Conservation (phyloP, 2,888 invertebrate species). For the Kuschelorhynchus macadamiae region DNA sequence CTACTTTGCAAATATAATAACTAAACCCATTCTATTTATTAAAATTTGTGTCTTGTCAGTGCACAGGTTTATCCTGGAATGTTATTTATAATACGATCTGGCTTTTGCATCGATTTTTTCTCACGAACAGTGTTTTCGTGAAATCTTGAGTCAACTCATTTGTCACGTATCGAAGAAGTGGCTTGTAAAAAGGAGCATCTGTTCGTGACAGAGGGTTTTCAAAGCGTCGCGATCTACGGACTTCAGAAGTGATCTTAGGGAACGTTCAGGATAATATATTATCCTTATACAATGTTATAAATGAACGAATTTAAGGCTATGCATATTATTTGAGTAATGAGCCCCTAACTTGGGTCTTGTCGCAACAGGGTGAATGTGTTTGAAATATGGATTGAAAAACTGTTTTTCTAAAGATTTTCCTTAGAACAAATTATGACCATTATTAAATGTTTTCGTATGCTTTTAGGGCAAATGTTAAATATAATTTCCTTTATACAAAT, state of each 20-base stretch:
- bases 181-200: constrained; percentile 39
- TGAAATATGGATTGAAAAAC: no score
- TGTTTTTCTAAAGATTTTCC: no score
- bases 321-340: constrained; percentile 33
- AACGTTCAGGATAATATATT: constrained; percentile 35
- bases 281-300: constrained; percentile 26
- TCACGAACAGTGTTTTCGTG: constrained; percentile 31
- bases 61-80: no score
- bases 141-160: constrained; percentile 40
- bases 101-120: constrained; percentile 26
- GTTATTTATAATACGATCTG: background rate
- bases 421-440: no score
- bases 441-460: no score
- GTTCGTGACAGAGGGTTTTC: constrained; percentile 31
- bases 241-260: constrained; percentile 28
- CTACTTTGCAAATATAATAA: no score
- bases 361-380: no score
- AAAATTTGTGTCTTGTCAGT: no score
- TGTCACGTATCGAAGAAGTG: constrained; percentile 42
- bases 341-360: constrained; percentile 1
- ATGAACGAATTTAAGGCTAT: constrained; percentile 15
- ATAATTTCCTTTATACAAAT: no score
- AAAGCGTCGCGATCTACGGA: constrained; percentile 24
- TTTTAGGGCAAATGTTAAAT: no score
- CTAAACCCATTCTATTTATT: no score